phyloP scores from a whole-genome alignment of 2,113 vertebrate species.

The Lethenteron reissneri region DNA sequence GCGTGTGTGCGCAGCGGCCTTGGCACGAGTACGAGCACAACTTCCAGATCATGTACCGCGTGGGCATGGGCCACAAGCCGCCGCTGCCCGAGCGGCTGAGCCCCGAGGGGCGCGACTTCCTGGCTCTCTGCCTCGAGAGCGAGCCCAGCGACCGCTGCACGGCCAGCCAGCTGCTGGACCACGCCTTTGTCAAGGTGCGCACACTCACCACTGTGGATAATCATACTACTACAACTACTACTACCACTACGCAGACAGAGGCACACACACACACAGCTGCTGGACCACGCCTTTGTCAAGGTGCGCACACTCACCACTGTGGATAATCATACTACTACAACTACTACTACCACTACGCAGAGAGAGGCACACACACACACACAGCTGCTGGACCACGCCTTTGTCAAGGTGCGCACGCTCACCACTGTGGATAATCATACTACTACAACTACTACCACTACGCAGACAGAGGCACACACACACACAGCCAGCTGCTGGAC shows the following conservation, averaged over 20 bases:
- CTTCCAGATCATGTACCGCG: constrained; percentile 99
- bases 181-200: constrained; percentile 80
- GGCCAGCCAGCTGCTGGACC: constrained; percentile 82
- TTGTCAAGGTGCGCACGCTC: constrained; percentile 95
- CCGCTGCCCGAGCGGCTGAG: constrained; percentile 81
- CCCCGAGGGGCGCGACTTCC: constrained; percentile 86
- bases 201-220: too few relatives aligned
- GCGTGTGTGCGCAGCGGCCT: constrained; percentile 37
- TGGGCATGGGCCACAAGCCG: constrained; percentile 95
- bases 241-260: too few relatives aligned
- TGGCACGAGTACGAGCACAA: constrained; percentile 99
- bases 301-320: constrained; percentile 17
- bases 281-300: constrained; percentile 96
- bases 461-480: too few relatives aligned
- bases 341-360: too few relatives aligned
- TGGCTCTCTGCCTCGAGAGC: constrained; percentile 78
- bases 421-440: too few relatives aligned
- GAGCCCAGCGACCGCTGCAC: constrained; percentile 85
- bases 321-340: too few relatives aligned
- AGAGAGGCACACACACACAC: too few relatives aligned
- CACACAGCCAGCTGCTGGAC: constrained; percentile 52
- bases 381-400: constrained; percentile 80
- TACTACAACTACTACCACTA: too few relatives aligned
- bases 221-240: too few relatives aligned
- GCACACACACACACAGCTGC: constrained; percentile 23